Base-by-base conservation (phyloP, 2,888 invertebrate species). In the Elgonia sp. region DNA sequence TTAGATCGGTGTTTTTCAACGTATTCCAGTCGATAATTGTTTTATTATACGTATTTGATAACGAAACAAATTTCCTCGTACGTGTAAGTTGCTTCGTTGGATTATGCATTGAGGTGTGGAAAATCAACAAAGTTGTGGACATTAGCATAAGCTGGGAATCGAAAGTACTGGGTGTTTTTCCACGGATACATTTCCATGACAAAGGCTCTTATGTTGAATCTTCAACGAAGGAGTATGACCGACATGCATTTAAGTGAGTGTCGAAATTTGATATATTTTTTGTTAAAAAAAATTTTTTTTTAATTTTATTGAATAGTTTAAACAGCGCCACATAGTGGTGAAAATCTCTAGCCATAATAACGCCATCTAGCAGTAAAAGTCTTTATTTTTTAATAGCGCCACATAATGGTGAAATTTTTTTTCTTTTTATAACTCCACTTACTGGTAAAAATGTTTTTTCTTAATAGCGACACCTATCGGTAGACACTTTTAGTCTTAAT, bases 21-120 rank as follows among this genome's bases (percentile, higher is more conserved):
- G 99, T 99, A 7, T 99, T 99, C 95, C 99, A 99, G 94, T 98
- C 99, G 0, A 95, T 99, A 14, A 97, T 99, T 76, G 99, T 99
- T 0, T 95, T 99, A 9, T 96, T 99, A 0, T 99, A 99, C 94
- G 99, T 99, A 0, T 95, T 99, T 86, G 99, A 99, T 95, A 99
- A 99, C 95, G 99, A 99, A 94, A 99, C 99, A 3, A 99, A 99
- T 95, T 98, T 98, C 63, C 97, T 99, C 94, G 98, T 99, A 72
- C 96, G 98, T 91, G 97, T 99, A 91, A 98, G 98, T 90, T 99
- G 99, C 93, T 98, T 98, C 92, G 96, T 99, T 86, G 99, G 99
- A 0, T 95, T 99, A 39, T 96, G 98, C 83, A 99, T 99, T 93
- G 99, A 99, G 95, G 95, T 99, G 89, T 99, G 99, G 99, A 99